phyloP scores from a whole-genome alignment of 2,888 invertebrate genomes.

The Drosophila affinis region DNA sequence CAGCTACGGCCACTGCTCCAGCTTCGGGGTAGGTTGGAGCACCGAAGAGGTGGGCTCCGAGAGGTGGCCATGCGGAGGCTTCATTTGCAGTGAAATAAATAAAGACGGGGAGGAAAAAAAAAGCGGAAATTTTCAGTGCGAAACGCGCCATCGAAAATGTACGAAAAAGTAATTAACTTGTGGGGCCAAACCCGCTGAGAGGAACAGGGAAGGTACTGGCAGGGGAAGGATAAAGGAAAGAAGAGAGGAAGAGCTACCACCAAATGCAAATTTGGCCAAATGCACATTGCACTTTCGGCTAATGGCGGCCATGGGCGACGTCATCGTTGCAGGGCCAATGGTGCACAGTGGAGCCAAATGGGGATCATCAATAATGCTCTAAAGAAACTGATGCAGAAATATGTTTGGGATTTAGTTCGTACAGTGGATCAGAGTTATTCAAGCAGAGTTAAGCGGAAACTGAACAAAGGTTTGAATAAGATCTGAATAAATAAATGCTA shows the following conservation, averaged over 20 bases:
- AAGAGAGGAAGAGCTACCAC: conserved; percentile 23
- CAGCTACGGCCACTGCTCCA: conserved; percentile 28
- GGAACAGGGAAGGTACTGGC: background rate
- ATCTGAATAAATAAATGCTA: too few relatives aligned
- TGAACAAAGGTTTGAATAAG: too few relatives aligned
- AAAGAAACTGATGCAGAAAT: background rate
- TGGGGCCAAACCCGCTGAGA: conserved; percentile 38
- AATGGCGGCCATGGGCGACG: conserved; percentile 66
- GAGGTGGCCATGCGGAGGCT: conserved; percentile 47
- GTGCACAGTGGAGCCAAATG: conserved; percentile 26
- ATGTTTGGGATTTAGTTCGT: background rate
- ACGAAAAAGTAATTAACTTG: conserved; percentile 79
- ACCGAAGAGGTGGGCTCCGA: background rate
- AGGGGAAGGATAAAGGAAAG: background rate
- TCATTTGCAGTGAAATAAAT: conserved; percentile 73
- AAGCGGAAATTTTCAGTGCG: conserved; percentile 49
- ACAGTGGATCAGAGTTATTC: background rate
- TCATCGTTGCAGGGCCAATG: conserved; percentile 24
- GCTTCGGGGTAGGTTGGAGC: conserved; percentile 16
- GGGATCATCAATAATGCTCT: background rate
- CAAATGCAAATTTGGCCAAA: conserved; percentile 74
- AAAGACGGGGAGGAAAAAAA: conserved; percentile 46
- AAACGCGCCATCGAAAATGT: conserved; percentile 69
- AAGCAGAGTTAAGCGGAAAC: too few relatives aligned
- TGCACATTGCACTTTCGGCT: conserved; percentile 73